These are phyloP conservation scores for Ctenomys sociabilis DNA, from an alignment of 2,113 vertebrate species.

Conservation along the genomic window DNA sequence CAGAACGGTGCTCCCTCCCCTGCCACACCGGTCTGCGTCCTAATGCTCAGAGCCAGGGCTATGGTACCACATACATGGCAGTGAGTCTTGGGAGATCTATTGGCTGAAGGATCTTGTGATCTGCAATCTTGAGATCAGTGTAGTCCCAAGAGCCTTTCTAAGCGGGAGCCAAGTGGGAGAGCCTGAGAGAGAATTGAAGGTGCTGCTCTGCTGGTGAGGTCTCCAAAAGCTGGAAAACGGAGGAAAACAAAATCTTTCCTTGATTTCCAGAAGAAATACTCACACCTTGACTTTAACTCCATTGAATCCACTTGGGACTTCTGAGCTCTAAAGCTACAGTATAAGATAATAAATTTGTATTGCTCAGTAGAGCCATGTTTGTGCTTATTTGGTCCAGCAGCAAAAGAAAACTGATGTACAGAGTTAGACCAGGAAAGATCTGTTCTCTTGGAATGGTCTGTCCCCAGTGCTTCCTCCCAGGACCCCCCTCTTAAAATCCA, in stretches of 20 bases:
- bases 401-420: neutral
- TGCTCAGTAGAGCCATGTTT: neutral
- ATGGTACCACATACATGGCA: neutral
- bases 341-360: neutral
- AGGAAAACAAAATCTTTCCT: neutral
- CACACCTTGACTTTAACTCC: constrained; percentile 9
- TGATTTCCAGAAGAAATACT: neutral
- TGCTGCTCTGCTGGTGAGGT: neutral
- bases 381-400: neutral
- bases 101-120: neutral
- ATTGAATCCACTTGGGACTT: neutral
- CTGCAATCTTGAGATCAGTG: too few relatives aligned
- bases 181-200: neutral
- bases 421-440: neutral
- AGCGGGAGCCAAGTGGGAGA: neutral
- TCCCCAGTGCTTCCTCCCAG: neutral
- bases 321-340: neutral
- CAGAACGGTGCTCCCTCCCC: neutral
- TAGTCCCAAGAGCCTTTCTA: neutral
- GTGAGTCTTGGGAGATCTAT: neutral
- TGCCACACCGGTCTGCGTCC: neutral
- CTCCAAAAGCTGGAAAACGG: neutral
- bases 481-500: neutral
- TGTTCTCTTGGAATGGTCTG: neutral
- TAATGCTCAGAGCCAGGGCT: neutral